Evolutionary conservation across 2,797 vertebrate species (phyloP).

Genomic region (Sternarchorhynchus goeldii): DNA sequence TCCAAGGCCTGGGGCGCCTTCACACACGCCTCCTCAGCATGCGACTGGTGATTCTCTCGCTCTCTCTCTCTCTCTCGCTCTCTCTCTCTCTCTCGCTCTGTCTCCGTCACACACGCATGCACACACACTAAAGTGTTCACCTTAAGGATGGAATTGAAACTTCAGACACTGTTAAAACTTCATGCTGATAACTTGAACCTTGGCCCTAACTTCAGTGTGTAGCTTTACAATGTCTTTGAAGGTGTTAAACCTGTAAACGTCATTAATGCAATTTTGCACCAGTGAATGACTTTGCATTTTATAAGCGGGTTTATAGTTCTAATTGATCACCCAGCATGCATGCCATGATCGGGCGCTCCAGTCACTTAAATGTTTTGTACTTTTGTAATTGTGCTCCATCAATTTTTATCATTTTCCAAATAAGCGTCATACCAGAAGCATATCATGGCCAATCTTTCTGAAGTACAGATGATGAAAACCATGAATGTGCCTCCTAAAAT

Average conservation of each 20-base stretch:
- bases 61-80: background rate
- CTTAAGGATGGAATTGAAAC: too few relatives aligned
- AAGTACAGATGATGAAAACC: slow-evolving; percentile 22
- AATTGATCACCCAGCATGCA: too few relatives aligned
- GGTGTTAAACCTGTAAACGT: too few relatives aligned
- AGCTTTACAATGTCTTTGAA: too few relatives aligned
- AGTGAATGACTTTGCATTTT: too few relatives aligned
- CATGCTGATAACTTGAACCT: too few relatives aligned
- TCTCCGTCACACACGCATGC: background rate
- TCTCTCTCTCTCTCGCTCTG: background rate
- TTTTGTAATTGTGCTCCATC: background rate
- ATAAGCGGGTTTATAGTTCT: too few relatives aligned
- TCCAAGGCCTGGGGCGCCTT: slow-evolving; percentile 71
- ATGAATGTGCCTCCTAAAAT: slow-evolving; percentile 46
- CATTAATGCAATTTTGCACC: too few relatives aligned
- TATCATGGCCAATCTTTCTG: slow-evolving; percentile 1
- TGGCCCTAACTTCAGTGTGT: too few relatives aligned
- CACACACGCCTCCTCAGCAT: slow-evolving; percentile 83
- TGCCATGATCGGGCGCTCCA: background rate
- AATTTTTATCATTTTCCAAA: background rate
- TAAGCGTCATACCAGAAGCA: slow-evolving; percentile 35
- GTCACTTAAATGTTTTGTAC: background rate
- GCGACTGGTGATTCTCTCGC: slow-evolving; percentile 73
- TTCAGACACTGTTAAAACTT: too few relatives aligned
- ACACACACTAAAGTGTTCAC: background rate